Evolutionary conservation across 2,797 vertebrate species (phyloP).

Genomic region (Rhinella marina): DNA sequence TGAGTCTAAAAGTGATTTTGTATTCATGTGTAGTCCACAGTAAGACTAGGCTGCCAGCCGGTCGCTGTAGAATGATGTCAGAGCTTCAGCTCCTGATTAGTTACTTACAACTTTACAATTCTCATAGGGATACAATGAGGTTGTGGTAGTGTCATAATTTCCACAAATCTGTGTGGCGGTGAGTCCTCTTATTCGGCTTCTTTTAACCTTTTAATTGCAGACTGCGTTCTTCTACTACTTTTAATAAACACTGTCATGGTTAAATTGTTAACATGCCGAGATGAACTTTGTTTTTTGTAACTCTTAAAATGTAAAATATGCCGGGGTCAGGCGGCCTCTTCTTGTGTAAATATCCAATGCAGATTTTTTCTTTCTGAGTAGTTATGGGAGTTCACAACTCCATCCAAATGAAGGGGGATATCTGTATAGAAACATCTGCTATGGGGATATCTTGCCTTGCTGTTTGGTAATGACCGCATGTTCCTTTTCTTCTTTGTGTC

Average conservation of each 20-base stretch:
- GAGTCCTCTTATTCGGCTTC: too few relatives aligned
- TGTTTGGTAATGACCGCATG: conserved; percentile 27
- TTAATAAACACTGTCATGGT: not conserved
- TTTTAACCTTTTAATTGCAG: not conserved
- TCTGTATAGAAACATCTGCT: conserved; percentile 14
- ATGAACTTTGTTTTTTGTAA: too few relatives aligned
- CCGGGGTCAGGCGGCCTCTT: not conserved
- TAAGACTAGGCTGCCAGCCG: too few relatives aligned
- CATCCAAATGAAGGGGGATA: not conserved
- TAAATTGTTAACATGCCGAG: not conserved
- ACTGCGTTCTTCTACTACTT: too few relatives aligned
- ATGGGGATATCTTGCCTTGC: not conserved
- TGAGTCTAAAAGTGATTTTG: too few relatives aligned
- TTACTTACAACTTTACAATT: too few relatives aligned
- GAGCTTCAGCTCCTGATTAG: too few relatives aligned
- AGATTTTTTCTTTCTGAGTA: not conserved
- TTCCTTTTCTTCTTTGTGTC: conserved; percentile 10
- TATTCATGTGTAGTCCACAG: too few relatives aligned
- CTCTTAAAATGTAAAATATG: not conserved
- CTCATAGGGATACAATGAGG: too few relatives aligned
- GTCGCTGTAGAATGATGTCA: too few relatives aligned
- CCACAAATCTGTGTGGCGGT: too few relatives aligned
- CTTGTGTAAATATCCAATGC: not conserved
- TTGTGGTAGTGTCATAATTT: too few relatives aligned
- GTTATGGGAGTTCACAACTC: not conserved